Evolutionary conservation across 2,113 vertebrate genomes (phyloP), one percentile per base, ranked within the genome.

Genomic region (Eonycteris spelaea): DNA sequence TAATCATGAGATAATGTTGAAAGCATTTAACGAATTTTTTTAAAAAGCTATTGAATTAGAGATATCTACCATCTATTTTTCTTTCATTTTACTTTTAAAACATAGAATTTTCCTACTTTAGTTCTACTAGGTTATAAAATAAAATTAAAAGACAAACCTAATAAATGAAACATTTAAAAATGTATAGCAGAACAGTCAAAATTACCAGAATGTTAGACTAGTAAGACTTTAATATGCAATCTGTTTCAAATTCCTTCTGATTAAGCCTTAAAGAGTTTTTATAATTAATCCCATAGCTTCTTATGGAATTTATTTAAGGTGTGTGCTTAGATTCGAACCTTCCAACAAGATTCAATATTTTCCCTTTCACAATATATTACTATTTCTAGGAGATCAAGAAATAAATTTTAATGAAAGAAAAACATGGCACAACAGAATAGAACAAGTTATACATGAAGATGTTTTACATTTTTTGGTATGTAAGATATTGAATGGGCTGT

Each of bases 1-100:
- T 80, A 94, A 94, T 78, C 63, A 40, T 94, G 43, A 96, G 38
- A 93, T 51, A 86, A 88, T 77, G 8, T 96, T 93, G 63, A 93
- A 90, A 92, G 45, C 12, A 68, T 75, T 95, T 88, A 96, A 74
- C 88, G 9, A 74, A n/a, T 33, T 43, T 96, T 51, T 38, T 96
- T 79, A n/a, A 70, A 95, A 86, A 78, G 1, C 33, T 88, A 4
- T 83, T 92, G 33, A 24, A 35, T 82, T 95, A 43, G 55, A 65
- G 26, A 75, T 74, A n/a, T n/a, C 7, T 77, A n/a, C 13, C 55
- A 92, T 94, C 18, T 61, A 35, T 61, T 86, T 73, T 84, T 61
- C 40, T 94, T 95, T 43, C 13, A 57, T 79, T 63, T 86, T 18
- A 53, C 11, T 83, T 75, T 3, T 33, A 71, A 74, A 85, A 48